Evolutionary conservation across 2,797 vertebrate genomes (phyloP).

Genomic region (Dromococcyx pavoninus): DNA sequence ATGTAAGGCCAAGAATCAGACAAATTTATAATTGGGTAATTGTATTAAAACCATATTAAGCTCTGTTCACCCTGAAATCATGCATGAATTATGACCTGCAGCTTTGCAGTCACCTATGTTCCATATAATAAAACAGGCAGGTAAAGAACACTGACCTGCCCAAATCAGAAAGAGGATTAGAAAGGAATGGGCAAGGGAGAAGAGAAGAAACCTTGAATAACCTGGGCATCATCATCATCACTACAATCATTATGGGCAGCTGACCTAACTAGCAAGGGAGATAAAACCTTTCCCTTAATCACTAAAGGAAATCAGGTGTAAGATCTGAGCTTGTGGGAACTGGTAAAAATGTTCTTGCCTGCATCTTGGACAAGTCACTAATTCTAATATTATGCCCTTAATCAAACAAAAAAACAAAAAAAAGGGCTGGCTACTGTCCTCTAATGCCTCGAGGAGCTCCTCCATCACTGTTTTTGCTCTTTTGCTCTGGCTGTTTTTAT

Average conservation of each 20-base stretch:
- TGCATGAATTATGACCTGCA: conserved; percentile 22
- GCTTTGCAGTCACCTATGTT: conserved; percentile 5
- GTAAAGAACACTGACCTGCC: neutral
- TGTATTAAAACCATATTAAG: conserved; percentile 47
- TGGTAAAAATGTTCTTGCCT: neutral
- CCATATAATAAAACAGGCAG: neutral
- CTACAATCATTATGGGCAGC: neutral
- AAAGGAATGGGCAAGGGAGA: neutral
- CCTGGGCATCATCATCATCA: fast-evolving
- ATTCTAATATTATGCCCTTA: neutral
- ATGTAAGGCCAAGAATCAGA: conserved; percentile 20
- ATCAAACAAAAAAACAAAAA: neutral
- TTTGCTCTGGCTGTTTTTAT: neutral
- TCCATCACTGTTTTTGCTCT: neutral
- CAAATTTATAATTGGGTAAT: conserved; percentile 51
- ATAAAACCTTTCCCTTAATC: neutral
- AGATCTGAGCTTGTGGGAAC: neutral
- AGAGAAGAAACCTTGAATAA: neutral
- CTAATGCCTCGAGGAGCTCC: neutral
- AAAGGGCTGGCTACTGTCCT: neutral
- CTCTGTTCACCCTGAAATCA: conserved; percentile 36
- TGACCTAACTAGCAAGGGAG: neutral
- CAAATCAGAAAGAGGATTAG: neutral
- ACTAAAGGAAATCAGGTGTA: neutral
- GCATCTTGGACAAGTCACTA: neutral